Conservation (phyloP, 64 coral and sea anemone species). For the Montipora efflorescens region DNA sequence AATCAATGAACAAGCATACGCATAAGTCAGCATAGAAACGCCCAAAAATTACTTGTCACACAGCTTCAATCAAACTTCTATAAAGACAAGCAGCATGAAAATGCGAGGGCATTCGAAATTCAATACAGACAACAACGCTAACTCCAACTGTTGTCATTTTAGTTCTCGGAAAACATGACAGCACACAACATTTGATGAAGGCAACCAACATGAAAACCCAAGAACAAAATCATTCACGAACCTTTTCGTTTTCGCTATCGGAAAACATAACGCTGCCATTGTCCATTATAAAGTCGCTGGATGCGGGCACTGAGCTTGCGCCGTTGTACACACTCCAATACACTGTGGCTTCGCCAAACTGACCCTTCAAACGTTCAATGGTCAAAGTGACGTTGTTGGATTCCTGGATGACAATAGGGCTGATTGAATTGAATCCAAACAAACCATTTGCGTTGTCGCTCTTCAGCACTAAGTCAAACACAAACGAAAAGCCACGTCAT, state of each 20-base stretch:
- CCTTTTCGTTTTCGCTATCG: conserved; percentile 62
- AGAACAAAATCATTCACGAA: background rate
- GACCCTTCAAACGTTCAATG: conserved; percentile 66
- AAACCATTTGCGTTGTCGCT: conserved; percentile 99
- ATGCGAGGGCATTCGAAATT: too few species aligned
- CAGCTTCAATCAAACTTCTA: too few species aligned
- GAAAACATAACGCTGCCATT: conserved; percentile 65
- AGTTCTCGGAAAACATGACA: too few species aligned
- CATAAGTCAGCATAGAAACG: background rate
- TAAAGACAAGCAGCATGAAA: too few species aligned
- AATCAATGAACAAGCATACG: background rate
- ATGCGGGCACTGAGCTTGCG: conserved; percentile 59
- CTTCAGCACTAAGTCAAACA: conserved; percentile 79
- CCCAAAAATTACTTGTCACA: background rate
- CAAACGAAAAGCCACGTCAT: background rate
- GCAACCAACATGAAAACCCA: background rate
- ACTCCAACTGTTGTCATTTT: too few species aligned
- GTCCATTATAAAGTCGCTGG: conserved; percentile 74
- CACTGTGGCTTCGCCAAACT: conserved; percentile 63
- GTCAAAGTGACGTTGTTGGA: conserved; percentile 59
- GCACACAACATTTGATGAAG: background rate
- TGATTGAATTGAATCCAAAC: conserved; percentile 75
- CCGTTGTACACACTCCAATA: conserved; percentile 75
- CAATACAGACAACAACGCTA: too few species aligned
- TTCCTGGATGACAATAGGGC: conserved; percentile 55